These are phyloP conservation scores for Paradoxurus hermaphroditus DNA, from an alignment of 2,113 vertebrate species.

Conservation along the genomic window DNA sequence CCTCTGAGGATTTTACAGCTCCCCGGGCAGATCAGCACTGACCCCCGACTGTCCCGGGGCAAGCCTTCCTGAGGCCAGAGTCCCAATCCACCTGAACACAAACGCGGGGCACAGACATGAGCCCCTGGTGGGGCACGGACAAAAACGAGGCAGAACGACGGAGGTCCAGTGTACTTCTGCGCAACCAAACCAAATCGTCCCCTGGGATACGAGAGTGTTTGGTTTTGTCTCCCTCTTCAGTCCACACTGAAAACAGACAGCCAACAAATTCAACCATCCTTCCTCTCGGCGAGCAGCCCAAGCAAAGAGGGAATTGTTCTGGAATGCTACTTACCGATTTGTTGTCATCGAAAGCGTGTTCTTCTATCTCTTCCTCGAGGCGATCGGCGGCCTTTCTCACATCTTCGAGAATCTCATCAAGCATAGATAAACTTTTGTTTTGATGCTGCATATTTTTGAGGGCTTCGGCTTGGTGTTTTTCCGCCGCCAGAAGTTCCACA, in stretches of 20 bases:
- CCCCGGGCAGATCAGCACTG: no score
- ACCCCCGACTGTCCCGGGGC: background rate
- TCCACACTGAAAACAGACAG: background rate
- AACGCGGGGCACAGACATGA: background rate
- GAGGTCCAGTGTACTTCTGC: background rate
- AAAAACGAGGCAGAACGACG: background rate
- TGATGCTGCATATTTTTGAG: slow-evolving; percentile 90
- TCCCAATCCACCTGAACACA: background rate
- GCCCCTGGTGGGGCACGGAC: background rate
- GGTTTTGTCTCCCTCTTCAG: no score
- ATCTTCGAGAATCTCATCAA: slow-evolving; percentile 97
- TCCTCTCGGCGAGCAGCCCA: background rate
- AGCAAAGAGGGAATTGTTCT: no score
- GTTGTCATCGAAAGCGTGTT: slow-evolving; percentile 96
- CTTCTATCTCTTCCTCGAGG: slow-evolving; percentile 95
- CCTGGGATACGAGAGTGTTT: background rate
- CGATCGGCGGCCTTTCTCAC: slow-evolving; percentile 95
- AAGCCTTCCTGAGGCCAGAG: background rate
- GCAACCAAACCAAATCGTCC: background rate
- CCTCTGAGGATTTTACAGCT: background rate
- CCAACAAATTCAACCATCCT: background rate
- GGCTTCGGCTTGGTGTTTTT: slow-evolving; percentile 95
- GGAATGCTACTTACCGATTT: slow-evolving; percentile 87
- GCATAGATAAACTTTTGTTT: slow-evolving; percentile 94
- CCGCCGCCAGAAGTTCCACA: slow-evolving; percentile 94